Conservation (phyloP, 2,797 vertebrate species). For the Cyprinodon diabolis region DNA sequence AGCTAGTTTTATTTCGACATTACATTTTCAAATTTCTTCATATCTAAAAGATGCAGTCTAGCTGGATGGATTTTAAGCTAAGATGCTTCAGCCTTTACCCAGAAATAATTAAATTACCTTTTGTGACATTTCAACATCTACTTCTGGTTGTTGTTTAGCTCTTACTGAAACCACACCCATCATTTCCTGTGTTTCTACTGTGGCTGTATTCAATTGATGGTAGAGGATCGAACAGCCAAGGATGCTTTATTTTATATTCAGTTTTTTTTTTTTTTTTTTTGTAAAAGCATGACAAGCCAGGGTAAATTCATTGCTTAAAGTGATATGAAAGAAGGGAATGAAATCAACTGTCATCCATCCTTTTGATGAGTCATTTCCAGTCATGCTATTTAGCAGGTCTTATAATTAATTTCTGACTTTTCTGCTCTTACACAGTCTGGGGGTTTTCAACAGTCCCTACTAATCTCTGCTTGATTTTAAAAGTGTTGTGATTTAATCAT, state of each 20-base stretch:
- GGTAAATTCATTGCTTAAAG: not conserved
- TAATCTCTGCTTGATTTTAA: not conserved
- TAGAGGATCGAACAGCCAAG: not conserved
- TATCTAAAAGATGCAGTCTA: not conserved
- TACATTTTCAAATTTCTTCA: not conserved
- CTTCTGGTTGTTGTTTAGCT: conserved; percentile 2
- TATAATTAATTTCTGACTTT: not conserved
- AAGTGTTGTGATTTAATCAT: not conserved
- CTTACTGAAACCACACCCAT: conserved; percentile 49
- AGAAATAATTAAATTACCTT: not conserved
- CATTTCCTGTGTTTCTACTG: conserved; percentile 15
- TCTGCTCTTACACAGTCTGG: not conserved
- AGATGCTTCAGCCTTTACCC: not conserved
- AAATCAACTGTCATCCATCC: not conserved
- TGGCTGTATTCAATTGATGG: not conserved
- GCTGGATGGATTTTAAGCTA: not conserved
- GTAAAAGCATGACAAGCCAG: not conserved
- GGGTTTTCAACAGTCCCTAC: not conserved
- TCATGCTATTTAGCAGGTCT: conserved; percentile 12
- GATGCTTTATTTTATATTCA: not conserved
- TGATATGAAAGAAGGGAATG: not conserved
- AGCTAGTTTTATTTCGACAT: too few relatives aligned
- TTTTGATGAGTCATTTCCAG: conserved; percentile 30
- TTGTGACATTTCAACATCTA: conserved; percentile 2
- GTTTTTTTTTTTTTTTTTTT: not conserved